A percentile compares a stretch with the other conserved stretches of the same genome.
These are phyloP conservation scores for Megaceryle alcyon DNA, from an alignment of 2,797 vertebrate genomes.

Conservation along the genomic window DNA sequence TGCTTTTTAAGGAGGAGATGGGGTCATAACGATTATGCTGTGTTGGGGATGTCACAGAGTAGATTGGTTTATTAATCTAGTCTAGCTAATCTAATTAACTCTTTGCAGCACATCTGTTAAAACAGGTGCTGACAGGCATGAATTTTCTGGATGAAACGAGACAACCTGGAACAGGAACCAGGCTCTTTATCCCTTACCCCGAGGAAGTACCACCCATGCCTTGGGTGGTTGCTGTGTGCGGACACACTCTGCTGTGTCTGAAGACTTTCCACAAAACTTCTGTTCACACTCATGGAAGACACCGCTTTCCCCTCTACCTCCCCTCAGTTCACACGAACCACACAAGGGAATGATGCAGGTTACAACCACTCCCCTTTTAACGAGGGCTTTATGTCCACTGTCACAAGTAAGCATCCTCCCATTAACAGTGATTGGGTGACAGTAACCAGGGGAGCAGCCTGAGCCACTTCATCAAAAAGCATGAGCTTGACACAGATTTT, in stretches of 20 bases:
- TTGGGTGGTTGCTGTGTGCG: fast-evolving
- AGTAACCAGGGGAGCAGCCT: neutral
- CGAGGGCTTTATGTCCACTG: neutral
- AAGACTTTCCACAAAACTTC: neutral
- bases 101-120: neutral
- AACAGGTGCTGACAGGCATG: neutral
- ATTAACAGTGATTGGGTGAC: neutral
- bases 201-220: fast-evolving
- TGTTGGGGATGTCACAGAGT: neutral
- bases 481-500: neutral
- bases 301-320: fast-evolving
- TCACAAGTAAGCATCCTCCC: neutral
- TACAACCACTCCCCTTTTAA: neutral
- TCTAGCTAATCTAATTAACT: neutral
- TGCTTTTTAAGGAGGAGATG: neutral
- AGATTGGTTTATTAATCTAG: neutral
- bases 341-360: neutral
- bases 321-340: neutral
- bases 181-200: neutral
- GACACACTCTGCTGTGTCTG: neutral
- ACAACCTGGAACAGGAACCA: neutral
- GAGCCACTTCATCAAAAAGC: neutral
- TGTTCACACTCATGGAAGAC: fast-evolving
- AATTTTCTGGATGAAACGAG: neutral
- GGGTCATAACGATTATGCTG: neutral